phyloP scores from a whole-genome alignment of 2,113 vertebrate species.

The Cygnus buccinator region DNA sequence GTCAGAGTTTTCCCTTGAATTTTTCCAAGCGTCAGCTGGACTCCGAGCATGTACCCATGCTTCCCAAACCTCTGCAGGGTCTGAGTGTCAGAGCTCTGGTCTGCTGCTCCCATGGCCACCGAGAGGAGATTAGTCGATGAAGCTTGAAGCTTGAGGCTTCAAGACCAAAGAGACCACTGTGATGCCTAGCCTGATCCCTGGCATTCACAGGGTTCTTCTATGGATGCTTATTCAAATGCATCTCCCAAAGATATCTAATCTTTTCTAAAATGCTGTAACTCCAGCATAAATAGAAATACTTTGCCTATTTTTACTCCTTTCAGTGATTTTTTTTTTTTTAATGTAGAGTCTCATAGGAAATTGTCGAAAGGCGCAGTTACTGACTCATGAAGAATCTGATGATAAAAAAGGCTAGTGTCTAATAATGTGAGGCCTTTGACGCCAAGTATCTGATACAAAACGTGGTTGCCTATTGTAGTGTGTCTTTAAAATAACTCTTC shows the following conservation, averaged over 20 bases:
- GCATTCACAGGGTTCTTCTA: neutral
- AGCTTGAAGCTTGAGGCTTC: neutral
- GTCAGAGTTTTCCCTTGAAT: neutral
- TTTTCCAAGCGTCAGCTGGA: neutral
- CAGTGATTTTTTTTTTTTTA: neutral
- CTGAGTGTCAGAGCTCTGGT: neutral
- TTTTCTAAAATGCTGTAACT: neutral
- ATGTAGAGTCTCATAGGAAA: neutral
- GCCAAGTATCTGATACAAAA: neutral
- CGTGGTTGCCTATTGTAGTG: neutral
- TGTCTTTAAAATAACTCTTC: neutral
- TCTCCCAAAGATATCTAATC: neutral
- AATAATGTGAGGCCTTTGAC: neutral
- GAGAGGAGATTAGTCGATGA: neutral
- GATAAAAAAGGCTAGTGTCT: neutral
- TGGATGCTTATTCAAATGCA: neutral
- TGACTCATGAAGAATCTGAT: neutral
- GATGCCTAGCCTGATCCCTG: neutral
- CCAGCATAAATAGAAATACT: neutral
- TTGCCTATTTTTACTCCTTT: neutral
- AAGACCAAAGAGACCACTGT: fast-evolving
- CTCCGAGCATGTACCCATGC: fast-evolving
- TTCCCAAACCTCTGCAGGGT: neutral
- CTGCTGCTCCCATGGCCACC: fast-evolving
- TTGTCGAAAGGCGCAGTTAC: neutral